These are phyloP conservation scores for Paedocypris sp. DNA, from an alignment of 2,113 vertebrate species.

Conservation along the genomic window DNA sequence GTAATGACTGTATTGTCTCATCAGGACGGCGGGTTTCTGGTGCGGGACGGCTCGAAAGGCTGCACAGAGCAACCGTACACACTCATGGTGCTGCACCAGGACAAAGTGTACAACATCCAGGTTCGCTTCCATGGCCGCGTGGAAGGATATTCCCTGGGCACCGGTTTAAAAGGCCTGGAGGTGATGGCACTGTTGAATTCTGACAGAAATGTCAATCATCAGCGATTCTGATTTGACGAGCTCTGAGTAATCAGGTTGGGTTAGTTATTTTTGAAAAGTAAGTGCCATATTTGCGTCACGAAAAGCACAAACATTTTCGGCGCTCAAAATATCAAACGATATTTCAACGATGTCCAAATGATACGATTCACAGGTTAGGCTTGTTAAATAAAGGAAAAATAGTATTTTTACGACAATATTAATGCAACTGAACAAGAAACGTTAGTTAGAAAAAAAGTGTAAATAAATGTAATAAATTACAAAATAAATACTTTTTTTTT, in stretches of 20 bases:
- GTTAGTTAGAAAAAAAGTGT: too few relatives aligned
- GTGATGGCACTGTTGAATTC: constrained; percentile 48
- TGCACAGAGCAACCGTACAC: constrained; percentile 72
- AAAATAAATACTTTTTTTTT: too few relatives aligned
- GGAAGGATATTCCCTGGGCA: constrained; percentile 73
- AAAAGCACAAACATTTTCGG: too few relatives aligned
- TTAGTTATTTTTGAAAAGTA: background rate
- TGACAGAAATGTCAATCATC: background rate
- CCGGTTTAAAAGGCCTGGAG: constrained; percentile 78
- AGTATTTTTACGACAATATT: too few relatives aligned
- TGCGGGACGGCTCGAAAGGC: constrained; percentile 82
- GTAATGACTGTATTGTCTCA: background rate
- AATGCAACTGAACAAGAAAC: too few relatives aligned
- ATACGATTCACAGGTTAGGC: too few relatives aligned
- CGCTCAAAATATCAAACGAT: too few relatives aligned
- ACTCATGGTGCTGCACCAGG: constrained; percentile 84
- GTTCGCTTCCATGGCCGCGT: constrained; percentile 68
- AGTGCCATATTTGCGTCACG: too few relatives aligned
- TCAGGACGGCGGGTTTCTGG: constrained; percentile 85
- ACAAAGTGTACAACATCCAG: constrained; percentile 92
- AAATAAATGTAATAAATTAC: too few relatives aligned
- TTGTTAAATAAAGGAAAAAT: too few relatives aligned
- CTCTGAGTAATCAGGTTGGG: background rate
- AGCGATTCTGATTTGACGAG: background rate
- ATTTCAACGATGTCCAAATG: too few relatives aligned